Evolutionary conservation across 2,113 vertebrate genomes (phyloP).

Genomic region (Emydocephalus ijimae): DNA sequence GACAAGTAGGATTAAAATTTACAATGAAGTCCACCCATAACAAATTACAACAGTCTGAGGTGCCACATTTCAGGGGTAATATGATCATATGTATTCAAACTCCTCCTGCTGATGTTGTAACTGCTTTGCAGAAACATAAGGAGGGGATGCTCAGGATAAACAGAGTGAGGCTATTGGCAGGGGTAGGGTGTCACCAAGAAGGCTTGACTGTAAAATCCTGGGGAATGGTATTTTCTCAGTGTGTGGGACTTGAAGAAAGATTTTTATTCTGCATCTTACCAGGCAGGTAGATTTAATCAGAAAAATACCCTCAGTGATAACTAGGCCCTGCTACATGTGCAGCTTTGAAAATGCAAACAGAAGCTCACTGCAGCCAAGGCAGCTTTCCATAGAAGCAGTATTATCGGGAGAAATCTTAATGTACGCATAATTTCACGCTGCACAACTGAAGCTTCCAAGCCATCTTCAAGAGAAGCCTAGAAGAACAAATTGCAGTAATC

Average conservation of each 20-base stretch:
- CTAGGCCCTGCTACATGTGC: background rate
- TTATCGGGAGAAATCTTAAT: background rate
- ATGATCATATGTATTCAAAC: background rate
- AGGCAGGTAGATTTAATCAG: background rate
- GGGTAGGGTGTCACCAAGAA: background rate
- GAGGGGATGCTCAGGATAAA: background rate
- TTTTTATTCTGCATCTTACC: background rate
- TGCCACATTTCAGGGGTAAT: background rate
- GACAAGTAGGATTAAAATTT: background rate
- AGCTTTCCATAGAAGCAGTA: background rate
- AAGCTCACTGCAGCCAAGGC: background rate
- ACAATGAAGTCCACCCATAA: background rate
- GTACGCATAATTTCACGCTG: background rate
- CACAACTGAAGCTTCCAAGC: background rate
- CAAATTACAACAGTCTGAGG: background rate
- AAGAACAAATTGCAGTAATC: background rate
- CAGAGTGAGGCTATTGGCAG: background rate
- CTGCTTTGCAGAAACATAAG: background rate
- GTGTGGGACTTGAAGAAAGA: background rate
- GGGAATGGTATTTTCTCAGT: background rate
- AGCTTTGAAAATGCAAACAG: background rate
- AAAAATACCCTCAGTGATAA: background rate
- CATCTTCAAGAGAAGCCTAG: background rate
- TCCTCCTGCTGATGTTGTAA: background rate
- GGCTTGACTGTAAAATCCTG: background rate